Conservation (phyloP, 2,113 vertebrate genomes). For the Emydura subglobosa region DNA sequence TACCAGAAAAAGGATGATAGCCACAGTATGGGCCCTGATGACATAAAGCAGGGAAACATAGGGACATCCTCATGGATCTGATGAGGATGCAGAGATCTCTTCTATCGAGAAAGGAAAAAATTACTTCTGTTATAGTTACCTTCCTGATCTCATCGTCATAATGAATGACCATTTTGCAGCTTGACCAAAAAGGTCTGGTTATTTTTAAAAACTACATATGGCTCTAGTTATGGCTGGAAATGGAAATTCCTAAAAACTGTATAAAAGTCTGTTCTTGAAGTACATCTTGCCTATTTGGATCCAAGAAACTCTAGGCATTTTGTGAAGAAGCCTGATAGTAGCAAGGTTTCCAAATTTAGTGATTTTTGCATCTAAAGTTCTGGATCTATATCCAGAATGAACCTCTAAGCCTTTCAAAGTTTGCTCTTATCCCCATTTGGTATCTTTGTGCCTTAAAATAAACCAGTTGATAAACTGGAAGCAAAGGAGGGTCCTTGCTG, state of each 20-base stretch:
- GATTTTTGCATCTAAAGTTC: not conserved
- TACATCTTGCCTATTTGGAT: not conserved
- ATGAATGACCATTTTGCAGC: not conserved
- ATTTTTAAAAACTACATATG: not conserved
- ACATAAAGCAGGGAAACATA: not conserved
- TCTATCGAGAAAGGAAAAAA: not conserved
- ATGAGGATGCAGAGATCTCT: not conserved
- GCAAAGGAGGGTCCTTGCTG: not conserved
- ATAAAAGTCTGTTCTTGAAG: not conserved
- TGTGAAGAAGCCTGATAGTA: not conserved
- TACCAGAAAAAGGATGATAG: not conserved
- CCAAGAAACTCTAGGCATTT: not conserved
- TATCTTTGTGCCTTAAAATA: not conserved
- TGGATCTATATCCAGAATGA: not conserved
- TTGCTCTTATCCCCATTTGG: not conserved
- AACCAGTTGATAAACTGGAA: not conserved
- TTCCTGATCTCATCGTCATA: not conserved
- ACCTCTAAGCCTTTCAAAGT: not conserved
- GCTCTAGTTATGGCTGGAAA: not conserved
- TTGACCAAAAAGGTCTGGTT: not conserved
- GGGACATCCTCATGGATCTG: not conserved
- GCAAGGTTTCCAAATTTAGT: not conserved
- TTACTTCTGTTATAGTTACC: not conserved
- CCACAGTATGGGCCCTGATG: not conserved
- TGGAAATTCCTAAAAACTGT: not conserved